Conservation (phyloP, 2,113 vertebrate genomes). For the Gadus chalcogrammus region DNA sequence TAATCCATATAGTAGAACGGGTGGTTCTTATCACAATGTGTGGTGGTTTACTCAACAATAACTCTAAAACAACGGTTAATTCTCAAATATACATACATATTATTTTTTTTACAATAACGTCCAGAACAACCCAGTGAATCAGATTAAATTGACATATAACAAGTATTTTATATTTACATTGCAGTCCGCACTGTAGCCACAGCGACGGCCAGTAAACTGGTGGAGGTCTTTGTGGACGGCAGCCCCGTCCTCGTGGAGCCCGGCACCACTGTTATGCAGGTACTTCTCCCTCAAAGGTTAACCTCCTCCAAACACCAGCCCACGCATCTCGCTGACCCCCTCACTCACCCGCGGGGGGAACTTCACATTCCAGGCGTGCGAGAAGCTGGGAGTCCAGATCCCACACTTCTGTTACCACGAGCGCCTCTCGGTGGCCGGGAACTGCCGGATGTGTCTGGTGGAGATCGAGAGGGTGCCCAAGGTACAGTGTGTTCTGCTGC, state of each 20-base stretch:
- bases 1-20: background rate
- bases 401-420: constrained; percentile 97
- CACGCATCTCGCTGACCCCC: no score
- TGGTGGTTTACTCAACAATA: background rate
- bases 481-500: constrained; percentile 63
- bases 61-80: background rate
- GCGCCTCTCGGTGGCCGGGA: constrained; percentile 90
- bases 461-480: constrained; percentile 95
- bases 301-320: no score
- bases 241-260: constrained; percentile 85
- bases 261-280: constrained; percentile 93
- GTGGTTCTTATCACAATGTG: background rate
- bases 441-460: constrained; percentile 96
- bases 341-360: background rate
- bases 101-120: no score
- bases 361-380: constrained; percentile 79
- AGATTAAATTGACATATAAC: no score
- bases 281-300: constrained; percentile 42
- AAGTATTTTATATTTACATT: no score
- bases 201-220: constrained; percentile 80
- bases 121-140: no score
- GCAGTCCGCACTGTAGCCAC: constrained; percentile 73
- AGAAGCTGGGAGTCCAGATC: constrained; percentile 91
- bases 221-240: constrained; percentile 94
- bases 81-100: no score